These are phyloP conservation scores for Phyllotreta cruciferae DNA, from an alignment of 2,888 invertebrate species.

Conservation along the genomic window DNA sequence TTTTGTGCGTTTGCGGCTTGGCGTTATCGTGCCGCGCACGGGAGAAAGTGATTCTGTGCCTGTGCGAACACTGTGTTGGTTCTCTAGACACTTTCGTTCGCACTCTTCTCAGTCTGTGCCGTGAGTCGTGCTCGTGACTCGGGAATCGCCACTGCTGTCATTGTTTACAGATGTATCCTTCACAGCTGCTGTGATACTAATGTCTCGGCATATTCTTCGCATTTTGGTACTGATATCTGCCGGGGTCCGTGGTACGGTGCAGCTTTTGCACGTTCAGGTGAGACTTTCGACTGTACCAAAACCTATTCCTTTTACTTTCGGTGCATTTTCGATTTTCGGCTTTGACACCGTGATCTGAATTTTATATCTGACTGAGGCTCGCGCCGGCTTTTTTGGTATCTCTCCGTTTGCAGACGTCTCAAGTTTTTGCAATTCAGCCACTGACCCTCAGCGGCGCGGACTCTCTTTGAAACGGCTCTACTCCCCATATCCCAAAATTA, in stretches of 20 bases:
- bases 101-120: conserved; percentile 36
- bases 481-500: neutral
- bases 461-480: neutral
- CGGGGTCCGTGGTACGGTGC: conserved; percentile 33
- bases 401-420: conserved; percentile 21
- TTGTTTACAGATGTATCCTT: conserved; percentile 40
- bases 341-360: conserved; percentile 25
- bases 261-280: conserved; percentile 37
- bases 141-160: conserved; percentile 29
- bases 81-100: conserved; percentile 40
- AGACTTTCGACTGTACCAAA: conserved; percentile 33
- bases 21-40: conserved; percentile 34
- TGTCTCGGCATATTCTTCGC: conserved; percentile 30
- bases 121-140: conserved; percentile 29
- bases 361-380: conserved; percentile 12
- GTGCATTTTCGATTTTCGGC: conserved; percentile 22
- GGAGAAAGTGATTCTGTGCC: conserved; percentile 42
- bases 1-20: conserved; percentile 23
- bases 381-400: conserved; percentile 16
- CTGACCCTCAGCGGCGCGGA: neutral
- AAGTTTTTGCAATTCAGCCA: conserved; percentile 31
- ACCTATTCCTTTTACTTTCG: conserved; percentile 40
- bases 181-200: conserved; percentile 35
- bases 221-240: conserved; percentile 11
- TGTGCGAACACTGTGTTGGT: conserved; percentile 37